Base-by-base conservation (phyloP, 2,888 invertebrate genomes). In the Sarcophaga subvicina region DNA sequence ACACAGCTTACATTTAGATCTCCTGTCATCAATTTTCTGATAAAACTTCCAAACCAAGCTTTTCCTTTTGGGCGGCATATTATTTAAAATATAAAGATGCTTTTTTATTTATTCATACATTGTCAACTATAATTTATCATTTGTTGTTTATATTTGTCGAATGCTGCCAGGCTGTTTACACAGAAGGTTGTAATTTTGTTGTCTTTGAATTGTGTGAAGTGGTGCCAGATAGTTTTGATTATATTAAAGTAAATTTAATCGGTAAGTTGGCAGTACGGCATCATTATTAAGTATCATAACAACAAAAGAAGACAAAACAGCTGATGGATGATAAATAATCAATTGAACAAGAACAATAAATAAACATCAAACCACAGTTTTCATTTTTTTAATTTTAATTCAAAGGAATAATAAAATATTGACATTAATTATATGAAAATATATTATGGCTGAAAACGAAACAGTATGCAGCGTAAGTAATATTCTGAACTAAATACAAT, bases 391-490 rank as follows among this genome's bases (percentile, higher is more conserved):
- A 37, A 37, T 37, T 8, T 37, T 37, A 37, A 37, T 37, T 37
- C 37, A 10, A 37, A 37, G 37, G 37, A 37, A 10, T 37, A 8
- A 0, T 37, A 37, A 37, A 10, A 10, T 37, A 37, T 37, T 6
- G 37, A 37, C 37, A 27, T 37, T 37, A 6, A 37, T 37, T 37
- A 37, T 27, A 27, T 27, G 4, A 49, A 76, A 27, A 27, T 75
- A 63, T 70, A 77, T 67, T 20, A 84, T 86, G 86, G 77, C 86
- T 2, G 83, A 86, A 73, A 83, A 59, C 60, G 84, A 81, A 17
- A 71, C 78, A 27, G 8, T 84, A 14, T 78, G 70, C 14, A 86
- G 73, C 63, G 87, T 87, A 78, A 70, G 86, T 64, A 66, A n/a
- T 59, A 71, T n/a, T 37, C 37, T 37, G 2, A 37, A 59, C 3